Percentiles rank a stretch among this genome's conserved stretches.
Evolutionary conservation across 2,888 invertebrate genomes (phyloP).

Genomic region (Tinea semifulvella): DNA sequence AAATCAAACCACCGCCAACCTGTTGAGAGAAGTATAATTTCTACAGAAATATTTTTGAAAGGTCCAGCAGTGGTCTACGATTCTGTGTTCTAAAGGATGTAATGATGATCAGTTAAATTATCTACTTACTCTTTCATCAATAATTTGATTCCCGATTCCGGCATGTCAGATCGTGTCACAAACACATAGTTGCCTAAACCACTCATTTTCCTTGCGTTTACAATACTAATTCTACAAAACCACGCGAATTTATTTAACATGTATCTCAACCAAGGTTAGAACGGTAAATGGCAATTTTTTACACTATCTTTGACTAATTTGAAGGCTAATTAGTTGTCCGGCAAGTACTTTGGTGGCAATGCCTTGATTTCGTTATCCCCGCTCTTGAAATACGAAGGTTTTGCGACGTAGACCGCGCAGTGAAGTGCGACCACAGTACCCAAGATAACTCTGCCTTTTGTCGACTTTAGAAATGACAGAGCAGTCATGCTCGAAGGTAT

Average conservation of each 20-base stretch:
- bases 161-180: constrained; percentile 72
- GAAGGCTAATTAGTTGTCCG: constrained; percentile 26
- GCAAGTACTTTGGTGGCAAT: constrained; percentile 46
- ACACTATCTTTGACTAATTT: not conserved
- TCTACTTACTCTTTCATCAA: constrained; percentile 71
- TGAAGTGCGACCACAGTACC: constrained; percentile 49
- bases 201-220: constrained; percentile 39
- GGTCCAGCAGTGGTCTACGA: too few species aligned
- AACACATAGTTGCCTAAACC: constrained; percentile 58
- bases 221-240: not conserved
- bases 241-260: not conserved
- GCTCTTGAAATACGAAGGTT: constrained; percentile 53
- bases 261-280: not conserved
- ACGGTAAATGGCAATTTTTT: not conserved
- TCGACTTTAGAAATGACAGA: constrained; percentile 46
- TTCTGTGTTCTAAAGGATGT: too few species aligned
- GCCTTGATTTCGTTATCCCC: constrained; percentile 29
- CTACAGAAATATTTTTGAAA: too few species aligned
- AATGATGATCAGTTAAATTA: too few species aligned
- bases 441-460: constrained; percentile 48
- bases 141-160: constrained; percentile 65
- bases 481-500: too few species aligned
- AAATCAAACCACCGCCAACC: too few species aligned
- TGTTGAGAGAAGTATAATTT: too few species aligned
- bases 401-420: constrained; percentile 45